Base-by-base conservation (phyloP, 2,888 invertebrate genomes). In the Xanthorhoe spadicearia region DNA sequence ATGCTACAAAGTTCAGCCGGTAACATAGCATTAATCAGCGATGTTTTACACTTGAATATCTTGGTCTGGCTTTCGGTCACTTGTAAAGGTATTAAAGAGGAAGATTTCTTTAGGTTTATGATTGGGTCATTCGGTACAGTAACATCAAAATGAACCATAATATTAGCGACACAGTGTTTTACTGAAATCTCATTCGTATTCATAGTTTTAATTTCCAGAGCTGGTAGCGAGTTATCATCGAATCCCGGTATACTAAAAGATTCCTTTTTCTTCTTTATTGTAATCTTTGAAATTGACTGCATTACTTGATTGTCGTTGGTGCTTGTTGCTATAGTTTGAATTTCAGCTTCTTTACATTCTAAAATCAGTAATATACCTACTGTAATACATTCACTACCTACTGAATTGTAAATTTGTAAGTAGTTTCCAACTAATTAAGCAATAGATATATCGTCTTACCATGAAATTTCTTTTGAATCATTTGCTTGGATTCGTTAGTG, bases 1-100 rank as follows among this genome's bases (percentile, higher is more conserved):
- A 92, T 81, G 64, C 81, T 87, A 63, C 92, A 92, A 60, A 92
- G 75, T 67, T 91, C 88, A 15, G 90, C 92, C 7, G 92, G 92
- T 54, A 92, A 77, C 66, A 84, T 78, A 9, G 87, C 83, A 72
- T 92, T 91, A 1, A 86, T 53, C 52, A 92, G 84, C 17, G 82
- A 81, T 15, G 82, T 86, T 73, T 87, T 83, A 72, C 84, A 89
- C 80, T 91, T 90, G 55, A 84, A 87, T 62, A 87, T 71, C 66
- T 80, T 85, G 0, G 83, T 82, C 13, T 84, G 73, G 70, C 77
- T 83, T 10, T 83, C 79, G 15, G 79, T 77, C 50, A 75, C 68
- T 17, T 74, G 63, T 8, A 86, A 7, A 28, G 87, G 85, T 28
- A 82, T 76, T 65, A 82, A 79, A n/a, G 83, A 73, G 8, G 75